Percentiles rank a stretch among this genome's conserved stretches.
phyloP scores from a whole-genome alignment of 1,140 invertebrate genomes.

The Homarus americanus region DNA sequence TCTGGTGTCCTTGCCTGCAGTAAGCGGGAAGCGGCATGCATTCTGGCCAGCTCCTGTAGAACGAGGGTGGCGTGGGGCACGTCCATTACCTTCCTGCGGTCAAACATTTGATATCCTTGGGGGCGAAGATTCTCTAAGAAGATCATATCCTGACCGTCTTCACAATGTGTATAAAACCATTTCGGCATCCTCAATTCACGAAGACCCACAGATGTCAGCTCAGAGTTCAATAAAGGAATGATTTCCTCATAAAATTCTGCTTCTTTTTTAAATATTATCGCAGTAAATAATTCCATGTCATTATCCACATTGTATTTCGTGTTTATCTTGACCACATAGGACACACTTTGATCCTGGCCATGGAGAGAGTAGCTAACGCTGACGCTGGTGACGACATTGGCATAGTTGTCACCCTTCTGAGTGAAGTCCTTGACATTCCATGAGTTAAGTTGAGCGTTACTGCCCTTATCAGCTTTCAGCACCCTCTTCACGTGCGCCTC shows the following conservation, averaged over 20 bases:
- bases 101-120: slow-evolving; percentile 36
- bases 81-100: slow-evolving; percentile 26
- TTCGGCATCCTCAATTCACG: slow-evolving; percentile 18
- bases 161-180: slow-evolving; percentile 1
- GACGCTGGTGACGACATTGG: slow-evolving; percentile 45
- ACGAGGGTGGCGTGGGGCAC: slow-evolving; percentile 31
- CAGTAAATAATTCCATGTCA: neutral
- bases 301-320: neutral
- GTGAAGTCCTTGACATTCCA: slow-evolving; percentile 54
- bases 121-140: slow-evolving; percentile 36
- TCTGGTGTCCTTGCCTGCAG: neutral
- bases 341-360: neutral
- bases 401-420: slow-evolving; percentile 58
- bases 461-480: slow-evolving; percentile 48
- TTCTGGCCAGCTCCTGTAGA: too few species aligned
- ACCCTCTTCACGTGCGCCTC: neutral
- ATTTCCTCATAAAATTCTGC: slow-evolving; percentile 30
- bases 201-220: slow-evolving; percentile 25
- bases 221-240: slow-evolving; percentile 21
- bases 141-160: neutral
- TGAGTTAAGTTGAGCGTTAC: slow-evolving; percentile 3
- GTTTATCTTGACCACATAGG: slow-evolving; percentile 40
- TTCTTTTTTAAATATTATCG: slow-evolving; percentile 26
- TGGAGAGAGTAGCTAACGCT: neutral
- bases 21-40: slow-evolving; percentile 51